phyloP scores from a whole-genome alignment of 2,888 invertebrate species.

The Drosophila sordidula region DNA sequence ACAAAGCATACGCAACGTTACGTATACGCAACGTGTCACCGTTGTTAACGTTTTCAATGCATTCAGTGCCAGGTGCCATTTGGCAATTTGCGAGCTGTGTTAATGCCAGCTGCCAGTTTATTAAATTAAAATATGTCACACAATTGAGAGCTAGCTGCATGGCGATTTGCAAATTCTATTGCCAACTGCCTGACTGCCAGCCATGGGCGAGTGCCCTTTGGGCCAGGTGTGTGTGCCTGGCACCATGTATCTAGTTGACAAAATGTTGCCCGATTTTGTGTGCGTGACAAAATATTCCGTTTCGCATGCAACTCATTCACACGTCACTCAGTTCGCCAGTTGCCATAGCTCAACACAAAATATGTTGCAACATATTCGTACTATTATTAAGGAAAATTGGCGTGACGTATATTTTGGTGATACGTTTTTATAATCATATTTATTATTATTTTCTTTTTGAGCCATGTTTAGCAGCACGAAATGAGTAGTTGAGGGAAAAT shows the following conservation, averaged over 20 bases:
- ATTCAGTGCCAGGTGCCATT: slow-evolving; percentile 16
- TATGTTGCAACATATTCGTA: slow-evolving; percentile 1
- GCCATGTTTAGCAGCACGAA: not conserved
- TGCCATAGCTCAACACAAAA: slow-evolving; percentile 11
- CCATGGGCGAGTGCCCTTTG: not conserved
- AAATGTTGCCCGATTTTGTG: slow-evolving; percentile 49
- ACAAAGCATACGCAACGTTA: not conserved
- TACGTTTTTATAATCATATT: slow-evolving; percentile 21
- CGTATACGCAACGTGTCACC: slow-evolving; percentile 37
- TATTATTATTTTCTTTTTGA: not conserved
- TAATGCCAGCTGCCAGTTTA: slow-evolving; percentile 47
- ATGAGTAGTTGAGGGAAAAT: not conserved
- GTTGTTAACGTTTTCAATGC: slow-evolving; percentile 19
- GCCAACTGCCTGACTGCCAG: slow-evolving; percentile 24
- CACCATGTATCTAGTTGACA: slow-evolving; percentile 37
- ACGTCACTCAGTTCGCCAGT: slow-evolving; percentile 5
- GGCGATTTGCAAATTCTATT: slow-evolving; percentile 62
- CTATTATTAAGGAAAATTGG: slow-evolving; percentile 30
- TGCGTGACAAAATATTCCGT: slow-evolving; percentile 49
- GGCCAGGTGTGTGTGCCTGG: slow-evolving; percentile 23
- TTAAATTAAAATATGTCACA: slow-evolving; percentile 67
- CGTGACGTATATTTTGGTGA: slow-evolving; percentile 17
- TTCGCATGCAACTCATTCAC: slow-evolving; percentile 65
- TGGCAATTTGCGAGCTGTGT: slow-evolving; percentile 36
- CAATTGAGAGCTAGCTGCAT: slow-evolving; percentile 42